These are phyloP conservation scores for Papilio dardanus DNA, from an alignment of 1,140 invertebrate genomes.

Conservation along the genomic window DNA sequence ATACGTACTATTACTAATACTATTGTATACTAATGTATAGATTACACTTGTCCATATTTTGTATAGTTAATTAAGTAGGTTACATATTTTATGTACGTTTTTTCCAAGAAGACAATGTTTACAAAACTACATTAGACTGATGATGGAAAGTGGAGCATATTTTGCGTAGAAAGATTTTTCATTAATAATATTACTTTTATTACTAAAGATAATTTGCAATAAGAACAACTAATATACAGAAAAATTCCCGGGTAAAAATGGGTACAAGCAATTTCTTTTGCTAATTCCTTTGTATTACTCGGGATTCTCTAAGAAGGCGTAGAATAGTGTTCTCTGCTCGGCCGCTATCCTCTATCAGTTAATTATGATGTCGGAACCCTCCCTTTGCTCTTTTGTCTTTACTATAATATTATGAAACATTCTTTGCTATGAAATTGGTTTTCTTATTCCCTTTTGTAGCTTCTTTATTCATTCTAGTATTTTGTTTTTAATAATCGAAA, in stretches of 20 bases:
- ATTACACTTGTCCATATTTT: no score
- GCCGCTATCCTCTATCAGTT: neutral
- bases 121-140: no score
- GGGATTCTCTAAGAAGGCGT: neutral
- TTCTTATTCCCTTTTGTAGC: neutral
- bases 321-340: constrained; percentile 7
- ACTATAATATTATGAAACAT: neutral
- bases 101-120: no score
- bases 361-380: neutral
- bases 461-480: neutral
- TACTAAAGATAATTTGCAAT: neutral
- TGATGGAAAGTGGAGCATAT: no score
- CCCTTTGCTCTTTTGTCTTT: constrained; percentile 13
- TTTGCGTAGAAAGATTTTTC: neutral
- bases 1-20: no score
- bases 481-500: no score
- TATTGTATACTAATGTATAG: no score
- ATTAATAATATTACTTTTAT: neutral
- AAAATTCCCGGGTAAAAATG: neutral
- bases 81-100: no score
- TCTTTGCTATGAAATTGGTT: neutral
- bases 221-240: neutral
- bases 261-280: constrained; percentile 1
- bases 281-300: constrained; percentile 17
- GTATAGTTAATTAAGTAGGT: no score